Percentiles rank a stretch among this genome's conserved stretches.
phyloP scores from a whole-genome alignment of 2,888 invertebrate genomes.

The Sturmia bella region DNA sequence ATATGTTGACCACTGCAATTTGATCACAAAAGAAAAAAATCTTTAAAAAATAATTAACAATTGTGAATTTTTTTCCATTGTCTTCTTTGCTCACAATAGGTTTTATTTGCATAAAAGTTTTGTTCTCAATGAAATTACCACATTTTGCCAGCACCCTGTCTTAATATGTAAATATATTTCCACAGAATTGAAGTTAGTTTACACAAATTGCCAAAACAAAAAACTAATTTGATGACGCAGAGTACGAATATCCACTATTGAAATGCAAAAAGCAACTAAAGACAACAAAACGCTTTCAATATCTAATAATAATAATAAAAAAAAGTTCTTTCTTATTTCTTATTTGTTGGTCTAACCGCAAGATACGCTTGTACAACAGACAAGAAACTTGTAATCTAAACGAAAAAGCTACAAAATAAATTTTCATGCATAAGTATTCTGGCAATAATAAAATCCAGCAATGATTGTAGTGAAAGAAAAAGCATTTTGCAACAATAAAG shows the following conservation, averaged over 20 bases:
- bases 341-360: slow-evolving; percentile 50
- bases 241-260: not conserved
- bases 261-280: slow-evolving; percentile 12
- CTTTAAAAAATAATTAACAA: too few species aligned
- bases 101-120: too few species aligned
- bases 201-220: slow-evolving; percentile 44
- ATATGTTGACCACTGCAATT: too few species aligned
- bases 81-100: too few species aligned
- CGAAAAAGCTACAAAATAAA: slow-evolving; percentile 25
- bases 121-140: too few species aligned
- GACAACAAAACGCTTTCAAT: slow-evolving; percentile 32
- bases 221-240: not conserved
- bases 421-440: slow-evolving; percentile 3
- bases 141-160: not conserved
- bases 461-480: not conserved
- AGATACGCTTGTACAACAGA: slow-evolving; percentile 48
- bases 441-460: slow-evolving; percentile 17
- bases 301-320: slow-evolving; percentile 18
- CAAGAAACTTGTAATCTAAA: slow-evolving; percentile 62
- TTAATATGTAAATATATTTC: too few species aligned
- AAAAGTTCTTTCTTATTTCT: slow-evolving; percentile 28
- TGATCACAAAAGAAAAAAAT: too few species aligned
- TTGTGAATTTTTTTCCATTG: too few species aligned
- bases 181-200: slow-evolving; percentile 56
- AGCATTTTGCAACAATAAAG: slow-evolving; percentile 19